Percentiles rank a stretch among this genome's conserved stretches.
These are phyloP conservation scores for Aphelocoma coerulescens DNA, from an alignment of 2,113 vertebrate genomes.

Conservation along the genomic window DNA sequence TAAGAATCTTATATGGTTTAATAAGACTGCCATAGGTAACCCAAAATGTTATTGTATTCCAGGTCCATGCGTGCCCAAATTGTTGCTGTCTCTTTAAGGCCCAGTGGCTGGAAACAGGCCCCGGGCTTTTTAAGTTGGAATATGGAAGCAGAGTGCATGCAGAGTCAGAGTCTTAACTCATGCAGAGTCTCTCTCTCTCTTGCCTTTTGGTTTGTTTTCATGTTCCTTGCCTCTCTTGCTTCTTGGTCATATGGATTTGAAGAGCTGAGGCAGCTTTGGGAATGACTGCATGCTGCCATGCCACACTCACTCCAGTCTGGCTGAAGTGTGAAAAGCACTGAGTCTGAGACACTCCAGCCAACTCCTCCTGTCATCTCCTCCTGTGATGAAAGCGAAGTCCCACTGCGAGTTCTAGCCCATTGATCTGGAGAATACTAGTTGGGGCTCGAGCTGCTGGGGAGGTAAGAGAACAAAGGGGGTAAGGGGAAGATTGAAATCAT, in stretches of 20 bases:
- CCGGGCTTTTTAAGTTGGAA: not conserved
- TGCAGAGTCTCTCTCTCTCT: not conserved
- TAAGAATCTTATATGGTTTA: not conserved
- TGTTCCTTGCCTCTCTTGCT: not conserved
- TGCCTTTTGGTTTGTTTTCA: not conserved
- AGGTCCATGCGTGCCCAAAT: not conserved
- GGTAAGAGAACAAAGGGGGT: accelerated
- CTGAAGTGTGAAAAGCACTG: not conserved
- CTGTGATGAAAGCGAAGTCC: accelerated
- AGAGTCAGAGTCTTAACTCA: accelerated
- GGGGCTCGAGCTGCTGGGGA: not conserved
- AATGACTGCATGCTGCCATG: not conserved
- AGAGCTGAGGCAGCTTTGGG: not conserved
- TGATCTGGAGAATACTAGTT: accelerated
- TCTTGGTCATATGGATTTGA: not conserved
- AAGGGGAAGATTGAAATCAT: not conserved
- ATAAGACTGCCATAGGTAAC: not conserved
- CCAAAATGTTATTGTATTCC: not conserved
- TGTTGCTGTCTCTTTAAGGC: not conserved
- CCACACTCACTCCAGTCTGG: not conserved
- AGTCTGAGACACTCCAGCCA: accelerated
- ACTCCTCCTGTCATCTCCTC: not conserved
- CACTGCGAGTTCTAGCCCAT: accelerated
- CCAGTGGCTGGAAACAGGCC: not conserved
- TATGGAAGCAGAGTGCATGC: accelerated